Base-by-base conservation (phyloP, 2,797 vertebrate species). In the Labeo calbasu region DNA sequence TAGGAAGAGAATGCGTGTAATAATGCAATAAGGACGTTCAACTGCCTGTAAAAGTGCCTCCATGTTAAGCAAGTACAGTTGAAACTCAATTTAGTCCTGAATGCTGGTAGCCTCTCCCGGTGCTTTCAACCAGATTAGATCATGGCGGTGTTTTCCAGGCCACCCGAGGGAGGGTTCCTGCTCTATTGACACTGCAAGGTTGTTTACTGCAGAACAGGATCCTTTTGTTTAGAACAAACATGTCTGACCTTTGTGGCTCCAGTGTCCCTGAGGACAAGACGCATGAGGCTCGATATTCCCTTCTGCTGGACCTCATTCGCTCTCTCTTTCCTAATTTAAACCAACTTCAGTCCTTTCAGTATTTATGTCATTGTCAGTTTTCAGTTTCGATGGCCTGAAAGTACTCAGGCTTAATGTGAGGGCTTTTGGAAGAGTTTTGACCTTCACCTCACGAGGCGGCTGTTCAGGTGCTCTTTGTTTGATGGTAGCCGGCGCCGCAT, bases 141-240 rank as follows among this genome's bases (percentile, higher is more conserved):
- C 40, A 84, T 80, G 59, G 32, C 8, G 51, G 83, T 55, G 77
- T 65, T 79, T 80, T 85, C 46, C 61, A 55, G 40, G 59, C 69
- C 36, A 77, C 63, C 65, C 23, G n/a, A 76, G 61, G 73, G 82
- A 84, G 51, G 75, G 23, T 57, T 70, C 65, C 19, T 57, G 36
- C 36, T 78, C 72, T 77, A 32, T 78, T 77, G 82, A 70, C 73
- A 77, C 63, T 25, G 19, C 65, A 77, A 48, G 75, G 50, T 84
- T 84, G 73, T 77, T 77, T 77, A 77, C 50, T 59, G 75, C 40
- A 69, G 82, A 84, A 84, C 82, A 78, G 75, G 75, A 84, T 83
- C 82, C 82, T 77, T 75, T 65, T 83, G 81, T 83, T 83, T 83
- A 68, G 61, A 77, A 83, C 72, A 83, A 83, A 83, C 63, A 59